Evolutionary conservation across 2,113 vertebrate genomes (phyloP), one percentile per base, ranked within the genome.

Genomic region (Cryptomyrus ogoouensis): DNA sequence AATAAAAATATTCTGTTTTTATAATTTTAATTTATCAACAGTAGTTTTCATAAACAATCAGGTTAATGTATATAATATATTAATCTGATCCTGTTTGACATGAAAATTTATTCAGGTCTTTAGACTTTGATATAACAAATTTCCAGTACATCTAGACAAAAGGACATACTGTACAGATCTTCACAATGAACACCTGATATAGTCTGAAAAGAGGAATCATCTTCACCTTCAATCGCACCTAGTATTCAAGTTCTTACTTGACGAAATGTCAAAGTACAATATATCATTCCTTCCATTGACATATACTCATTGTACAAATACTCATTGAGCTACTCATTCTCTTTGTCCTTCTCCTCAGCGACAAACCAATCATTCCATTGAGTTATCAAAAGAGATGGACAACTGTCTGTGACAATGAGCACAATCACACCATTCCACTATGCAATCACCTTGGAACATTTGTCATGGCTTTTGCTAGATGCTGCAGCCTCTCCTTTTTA

Each of bases 361-460:
- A 93, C 89, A 92, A 92, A 89, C 88, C 90, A 89, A 86, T 94
- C 94, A 86, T 62, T 62, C 58, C 66, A 70, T 58, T 50, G 86
- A 85, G 77, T 85, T 89, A 89, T 44, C 50, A 44, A 85, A 52
- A 89, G 52, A 89, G 53, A 87, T 87, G 52, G 50, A 89, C 89
- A 89, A 83, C 89, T 89, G 77, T 80, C 80, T 84, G 24, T 62
- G 77, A 89, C 89, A 89, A 89, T 89, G 89, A 86, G 88, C 88
- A 87, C 94, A 95, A 96, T 96, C 95, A 95, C 93, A 93, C 89
- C 92, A 90, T 91, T 91, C 92, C 90, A 93, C 93, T 92, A 91
- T 88, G 94, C 95, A 96, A 96, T 96, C 95, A 95, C 95, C 80
- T 91, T 42, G 90, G 94, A 94, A 94, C 93, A 92, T 95, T 95